Evolutionary conservation across 1,140 invertebrate species (phyloP).

Genomic region (Papilio polyxenes): DNA sequence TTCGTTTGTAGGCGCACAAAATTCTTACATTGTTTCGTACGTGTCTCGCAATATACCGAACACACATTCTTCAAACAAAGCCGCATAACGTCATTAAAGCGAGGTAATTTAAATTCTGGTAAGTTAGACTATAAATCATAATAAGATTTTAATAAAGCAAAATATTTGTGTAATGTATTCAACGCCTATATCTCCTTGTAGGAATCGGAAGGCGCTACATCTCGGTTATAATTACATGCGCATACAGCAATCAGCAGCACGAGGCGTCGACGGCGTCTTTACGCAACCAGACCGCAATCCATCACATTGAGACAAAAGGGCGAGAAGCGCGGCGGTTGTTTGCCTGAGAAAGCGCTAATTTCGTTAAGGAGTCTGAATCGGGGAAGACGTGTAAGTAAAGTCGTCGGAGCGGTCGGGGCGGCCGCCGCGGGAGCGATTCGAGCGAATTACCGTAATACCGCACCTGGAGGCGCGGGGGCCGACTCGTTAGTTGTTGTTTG

Average conservation of each 20-base stretch:
- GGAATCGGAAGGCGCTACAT: conserved; percentile 47
- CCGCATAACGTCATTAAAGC: conserved; percentile 48
- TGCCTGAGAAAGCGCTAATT: conserved; percentile 77
- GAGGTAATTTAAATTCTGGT: not conserved
- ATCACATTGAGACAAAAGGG: conserved; percentile 77
- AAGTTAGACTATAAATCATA: conserved; percentile 63
- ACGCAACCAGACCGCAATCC: conserved; percentile 70
- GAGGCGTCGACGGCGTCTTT: conserved; percentile 71
- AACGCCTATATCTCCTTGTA: conserved; percentile 44
- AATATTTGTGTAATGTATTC: conserved; percentile 59
- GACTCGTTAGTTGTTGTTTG: conserved; percentile 81
- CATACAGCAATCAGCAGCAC: conserved; percentile 70
- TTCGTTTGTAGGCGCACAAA: conserved; percentile 54
- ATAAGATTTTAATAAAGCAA: conserved; percentile 62
- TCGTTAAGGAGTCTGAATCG: conserved; percentile 80
- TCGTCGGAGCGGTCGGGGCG: conserved; percentile 53
- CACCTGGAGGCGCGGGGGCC: conserved; percentile 77
- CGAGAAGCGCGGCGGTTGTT: conserved; percentile 69
- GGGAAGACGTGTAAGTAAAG: conserved; percentile 73
- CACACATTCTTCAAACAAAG: conserved; percentile 39
- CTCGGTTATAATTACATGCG: conserved; percentile 61
- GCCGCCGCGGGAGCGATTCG: conserved; percentile 73
- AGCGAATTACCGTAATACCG: conserved; percentile 76
- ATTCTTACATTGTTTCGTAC: conserved; percentile 42
- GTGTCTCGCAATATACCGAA: conserved; percentile 32